Evolutionary conservation across 2,888 invertebrate species (phyloP).

Genomic region (Epinotia brunnichana): DNA sequence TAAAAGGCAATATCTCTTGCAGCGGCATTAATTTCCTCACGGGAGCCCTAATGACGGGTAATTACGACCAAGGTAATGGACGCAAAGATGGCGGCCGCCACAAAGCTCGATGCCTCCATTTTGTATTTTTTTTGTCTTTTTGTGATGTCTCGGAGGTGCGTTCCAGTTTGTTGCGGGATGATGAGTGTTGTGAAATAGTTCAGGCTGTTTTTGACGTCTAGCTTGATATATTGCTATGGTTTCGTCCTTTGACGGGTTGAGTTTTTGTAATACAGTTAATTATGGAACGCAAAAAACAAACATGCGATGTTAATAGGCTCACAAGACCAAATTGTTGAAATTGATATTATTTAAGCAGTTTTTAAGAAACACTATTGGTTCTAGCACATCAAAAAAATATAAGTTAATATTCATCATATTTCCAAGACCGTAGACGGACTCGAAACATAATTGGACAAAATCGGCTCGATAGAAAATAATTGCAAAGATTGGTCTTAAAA

Average conservation of each 20-base stretch:
- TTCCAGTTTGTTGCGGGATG: conserved; percentile 55
- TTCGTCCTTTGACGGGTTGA: neutral
- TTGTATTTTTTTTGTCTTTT: conserved; percentile 64
- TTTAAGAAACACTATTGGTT: too few species aligned
- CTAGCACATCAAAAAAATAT: too few species aligned
- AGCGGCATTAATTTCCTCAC: conserved; percentile 61
- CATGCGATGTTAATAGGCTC: too few species aligned
- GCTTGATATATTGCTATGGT: neutral
- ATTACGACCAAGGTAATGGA: conserved; percentile 78
- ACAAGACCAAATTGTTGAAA: too few species aligned
- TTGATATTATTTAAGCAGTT: too few species aligned
- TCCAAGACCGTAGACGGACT: too few species aligned
- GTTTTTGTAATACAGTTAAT: neutral
- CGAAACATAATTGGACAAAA: too few species aligned
- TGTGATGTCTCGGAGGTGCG: conserved; percentile 60
- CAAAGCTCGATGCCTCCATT: conserved; percentile 73
- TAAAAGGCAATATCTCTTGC: conserved; percentile 72
- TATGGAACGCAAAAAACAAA: too few species aligned
- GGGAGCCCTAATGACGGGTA: conserved; percentile 80
- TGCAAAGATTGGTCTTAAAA: too few species aligned
- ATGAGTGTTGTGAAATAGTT: conserved; percentile 46
- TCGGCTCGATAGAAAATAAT: too few species aligned
- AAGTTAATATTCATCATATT: too few species aligned
- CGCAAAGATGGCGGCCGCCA: conserved; percentile 73
- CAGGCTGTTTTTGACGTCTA: neutral